phyloP scores from a whole-genome alignment of 2,888 invertebrate genomes.

The Eupithecia exiguata region DNA sequence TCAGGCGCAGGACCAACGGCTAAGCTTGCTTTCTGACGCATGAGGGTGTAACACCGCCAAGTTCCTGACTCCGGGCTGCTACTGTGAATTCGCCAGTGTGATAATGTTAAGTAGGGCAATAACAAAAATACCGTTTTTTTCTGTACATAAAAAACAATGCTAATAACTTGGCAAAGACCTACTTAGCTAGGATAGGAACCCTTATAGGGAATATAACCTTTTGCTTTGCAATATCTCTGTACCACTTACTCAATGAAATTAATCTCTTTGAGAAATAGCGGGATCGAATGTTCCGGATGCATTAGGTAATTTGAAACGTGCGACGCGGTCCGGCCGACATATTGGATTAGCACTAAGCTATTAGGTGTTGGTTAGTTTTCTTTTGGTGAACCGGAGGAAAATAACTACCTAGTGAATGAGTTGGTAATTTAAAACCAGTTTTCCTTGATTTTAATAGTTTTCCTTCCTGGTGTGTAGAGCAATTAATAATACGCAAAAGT shows the following conservation, averaged over 20 bases:
- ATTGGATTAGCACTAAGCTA: conserved; percentile 19
- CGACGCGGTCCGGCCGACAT: conserved; percentile 14
- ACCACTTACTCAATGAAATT: conserved; percentile 29
- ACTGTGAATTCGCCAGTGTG: too few relatives aligned
- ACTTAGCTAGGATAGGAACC: too few relatives aligned
- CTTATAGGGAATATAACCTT: too few relatives aligned
- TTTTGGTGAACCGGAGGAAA: background rate
- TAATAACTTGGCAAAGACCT: too few relatives aligned
- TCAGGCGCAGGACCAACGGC: too few relatives aligned
- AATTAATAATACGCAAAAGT: background rate
- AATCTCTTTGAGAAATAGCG: conserved; percentile 29
- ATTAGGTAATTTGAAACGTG: conserved; percentile 34
- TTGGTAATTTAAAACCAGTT: background rate
- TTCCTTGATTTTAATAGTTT: background rate
- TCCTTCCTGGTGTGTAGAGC: background rate
- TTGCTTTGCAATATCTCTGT: conserved; percentile 18
- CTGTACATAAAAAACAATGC: too few relatives aligned
- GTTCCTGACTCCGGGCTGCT: too few relatives aligned
- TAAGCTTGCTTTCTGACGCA: too few relatives aligned
- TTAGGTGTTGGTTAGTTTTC: background rate
- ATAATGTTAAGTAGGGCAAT: too few relatives aligned
- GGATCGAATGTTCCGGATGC: conserved; percentile 35
- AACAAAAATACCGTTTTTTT: too few relatives aligned
- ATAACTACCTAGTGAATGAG: background rate
- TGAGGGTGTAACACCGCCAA: too few relatives aligned